Percentiles rank a stretch among this genome's conserved stretches.
These are phyloP conservation scores for Psettodes erumei DNA, from an alignment of 2,113 vertebrate species.

Conservation along the genomic window DNA sequence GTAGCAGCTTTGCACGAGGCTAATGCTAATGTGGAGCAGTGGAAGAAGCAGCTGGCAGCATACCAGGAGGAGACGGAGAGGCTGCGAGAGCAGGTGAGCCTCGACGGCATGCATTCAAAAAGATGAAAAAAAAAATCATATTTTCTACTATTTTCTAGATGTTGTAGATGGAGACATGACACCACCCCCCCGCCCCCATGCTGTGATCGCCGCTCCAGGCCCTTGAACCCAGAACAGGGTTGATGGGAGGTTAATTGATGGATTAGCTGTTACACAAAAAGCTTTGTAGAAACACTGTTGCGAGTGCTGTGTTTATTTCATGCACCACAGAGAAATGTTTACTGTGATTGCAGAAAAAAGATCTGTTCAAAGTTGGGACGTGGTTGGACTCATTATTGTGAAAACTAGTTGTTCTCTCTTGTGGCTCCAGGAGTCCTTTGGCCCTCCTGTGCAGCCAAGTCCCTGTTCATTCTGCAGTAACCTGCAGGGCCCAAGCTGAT, in stretches of 20 bases:
- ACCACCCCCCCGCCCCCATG: too few relatives aligned
- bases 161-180: too few relatives aligned
- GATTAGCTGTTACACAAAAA: background rate
- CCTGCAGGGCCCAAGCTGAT: conserved; percentile 7
- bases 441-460: background rate
- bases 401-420: conserved; percentile 10
- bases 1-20: conserved; percentile 93
- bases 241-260: too few relatives aligned
- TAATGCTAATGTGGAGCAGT: conserved; percentile 92
- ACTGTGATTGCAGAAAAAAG: background rate
- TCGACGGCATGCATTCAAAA: background rate
- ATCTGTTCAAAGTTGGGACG: conserved; percentile 6
- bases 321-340: background rate
- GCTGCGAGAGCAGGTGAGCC: conserved; percentile 89
- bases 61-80: conserved; percentile 93
- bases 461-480: background rate
- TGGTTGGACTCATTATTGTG: background rate
- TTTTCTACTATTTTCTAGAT: too few relatives aligned
- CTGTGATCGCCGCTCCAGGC: too few relatives aligned
- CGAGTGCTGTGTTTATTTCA: background rate
- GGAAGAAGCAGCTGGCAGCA: conserved; percentile 94
- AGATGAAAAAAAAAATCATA: too few relatives aligned
- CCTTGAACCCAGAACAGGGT: too few relatives aligned
- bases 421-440: background rate
- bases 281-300: background rate